Base-by-base conservation (phyloP, 1,140 invertebrate species). In the Oncopodura yosiiana region DNA sequence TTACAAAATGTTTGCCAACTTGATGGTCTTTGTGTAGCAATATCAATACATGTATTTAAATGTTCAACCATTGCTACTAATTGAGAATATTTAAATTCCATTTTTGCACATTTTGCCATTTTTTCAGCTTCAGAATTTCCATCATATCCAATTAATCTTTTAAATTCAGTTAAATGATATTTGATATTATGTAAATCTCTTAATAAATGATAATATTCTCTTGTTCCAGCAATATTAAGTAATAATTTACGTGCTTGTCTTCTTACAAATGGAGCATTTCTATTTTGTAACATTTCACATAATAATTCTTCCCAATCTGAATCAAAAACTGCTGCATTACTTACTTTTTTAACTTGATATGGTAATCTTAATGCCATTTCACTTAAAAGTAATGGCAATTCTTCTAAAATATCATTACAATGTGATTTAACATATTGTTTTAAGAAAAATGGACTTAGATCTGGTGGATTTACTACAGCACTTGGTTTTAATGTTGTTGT, bases 211-310 rank as follows among this genome's bases (percentile, higher is more conserved):
- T 97, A 98, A 53, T 89, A 90, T 60, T 97, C 93, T 67, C 95
- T 94, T 32, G 86, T 94, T 18, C 91, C 93, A 70, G 93, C 95
- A 53, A 96, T 85, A 62, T 91, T 87, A 45, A 96, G 74, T 1
- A 98, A 69, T 3, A 98, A 74, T 74, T 96, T 94, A 8, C 91
- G 78, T 19, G 71, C 69, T 77, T 91, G 86, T 51, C 84, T 71
- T 48, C 82, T 71, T 1, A 85, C 77, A 39, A 86, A 77, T 5
- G 84, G 79, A 59, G 84, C 86, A 71, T 90, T 79, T 67, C 84
- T 79, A 12, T 87, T 86, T 85, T 96, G 93, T 87, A 96, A 93
- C 67, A 95, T 97, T 68, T 98, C 93, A 69, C 93, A 95, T 1
- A 98, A 76, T 61, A 81, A 78, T 43, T 80, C 79, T 58, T 81